phyloP scores from a whole-genome alignment of 2,888 invertebrate genomes.

The Catocala sponsa region DNA sequence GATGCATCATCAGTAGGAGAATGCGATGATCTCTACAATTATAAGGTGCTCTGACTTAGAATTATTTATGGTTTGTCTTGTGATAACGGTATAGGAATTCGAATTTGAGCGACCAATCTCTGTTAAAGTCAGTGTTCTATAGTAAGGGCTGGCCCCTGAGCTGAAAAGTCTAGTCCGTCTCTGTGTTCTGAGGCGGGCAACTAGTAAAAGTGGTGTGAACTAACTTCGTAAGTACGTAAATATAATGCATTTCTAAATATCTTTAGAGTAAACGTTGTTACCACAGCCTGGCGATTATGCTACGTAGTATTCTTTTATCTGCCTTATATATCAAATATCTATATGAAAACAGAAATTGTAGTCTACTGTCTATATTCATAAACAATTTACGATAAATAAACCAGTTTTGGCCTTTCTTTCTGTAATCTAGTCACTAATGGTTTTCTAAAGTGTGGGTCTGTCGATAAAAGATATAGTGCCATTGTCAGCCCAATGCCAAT shows the following conservation, averaged over 20 bases:
- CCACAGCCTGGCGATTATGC: slow-evolving; percentile 68
- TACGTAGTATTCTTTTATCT: slow-evolving; percentile 58
- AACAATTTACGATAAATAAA: slow-evolving; percentile 21
- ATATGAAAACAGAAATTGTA: slow-evolving; percentile 23
- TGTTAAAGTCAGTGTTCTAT: slow-evolving; percentile 74
- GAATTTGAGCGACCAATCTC: slow-evolving; percentile 82
- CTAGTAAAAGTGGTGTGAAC: slow-evolving; percentile 46
- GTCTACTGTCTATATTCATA: slow-evolving; percentile 26
- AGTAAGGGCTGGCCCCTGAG: slow-evolving; percentile 80
- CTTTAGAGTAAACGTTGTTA: slow-evolving; percentile 73
- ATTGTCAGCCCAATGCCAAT: slow-evolving; percentile 24
- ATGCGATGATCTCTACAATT: slow-evolving; percentile 88
- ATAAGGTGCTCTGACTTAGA: slow-evolving; percentile 88
- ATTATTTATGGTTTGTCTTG: slow-evolving; percentile 83
- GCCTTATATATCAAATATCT: slow-evolving; percentile 37
- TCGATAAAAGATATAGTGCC: slow-evolving; percentile 36
- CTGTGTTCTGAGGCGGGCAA: slow-evolving; percentile 32
- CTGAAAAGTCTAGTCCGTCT: slow-evolving; percentile 56
- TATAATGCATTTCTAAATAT: slow-evolving; percentile 81
- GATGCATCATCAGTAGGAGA: slow-evolving; percentile 71
- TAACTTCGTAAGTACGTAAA: slow-evolving; percentile 60
- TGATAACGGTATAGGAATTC: slow-evolving; percentile 80
- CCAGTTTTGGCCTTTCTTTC: slow-evolving; percentile 40
- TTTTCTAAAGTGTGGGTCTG: slow-evolving; percentile 39
- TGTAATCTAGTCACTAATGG: slow-evolving; percentile 48